These are phyloP conservation scores for Probaryconus sp. DNA, from an alignment of 1,140 invertebrate genomes.

Conservation along the genomic window DNA sequence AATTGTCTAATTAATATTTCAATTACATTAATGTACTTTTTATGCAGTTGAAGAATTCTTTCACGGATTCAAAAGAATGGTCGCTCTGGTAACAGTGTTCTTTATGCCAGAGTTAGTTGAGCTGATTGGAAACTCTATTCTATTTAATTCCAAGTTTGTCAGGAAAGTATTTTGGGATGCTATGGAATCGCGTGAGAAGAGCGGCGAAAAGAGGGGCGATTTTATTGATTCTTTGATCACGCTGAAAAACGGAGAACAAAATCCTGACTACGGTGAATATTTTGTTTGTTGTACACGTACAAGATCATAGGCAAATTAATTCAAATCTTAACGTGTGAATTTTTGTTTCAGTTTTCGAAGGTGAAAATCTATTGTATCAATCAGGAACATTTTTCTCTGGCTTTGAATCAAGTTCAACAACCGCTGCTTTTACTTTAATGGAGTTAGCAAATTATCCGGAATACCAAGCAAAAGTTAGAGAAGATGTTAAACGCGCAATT, in stretches of 20 bases:
- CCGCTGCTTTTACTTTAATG: constrained; percentile 68
- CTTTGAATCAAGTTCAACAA: constrained; percentile 80
- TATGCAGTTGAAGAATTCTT: constrained; percentile 67
- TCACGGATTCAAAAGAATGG: constrained; percentile 73
- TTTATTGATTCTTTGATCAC: constrained; percentile 72
- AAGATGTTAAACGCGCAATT: constrained; percentile 80
- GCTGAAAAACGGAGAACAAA: constrained; percentile 69
- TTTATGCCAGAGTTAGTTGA: constrained; percentile 71
- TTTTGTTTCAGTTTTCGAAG: constrained; percentile 64
- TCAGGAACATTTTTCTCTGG: constrained; percentile 77
- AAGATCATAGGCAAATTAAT: constrained; percentile 68
- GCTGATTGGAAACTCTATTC: constrained; percentile 62
- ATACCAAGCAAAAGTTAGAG: constrained; percentile 74
- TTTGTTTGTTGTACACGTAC: background rate
- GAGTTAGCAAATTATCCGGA: constrained; percentile 72
- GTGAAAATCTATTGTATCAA: constrained; percentile 60
- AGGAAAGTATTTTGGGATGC: constrained; percentile 71
- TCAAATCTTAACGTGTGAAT: constrained; percentile 23
- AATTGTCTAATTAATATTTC: too few species aligned
- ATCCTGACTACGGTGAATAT: constrained; percentile 69
- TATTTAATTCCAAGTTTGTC: constrained; percentile 64
- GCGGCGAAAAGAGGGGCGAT: constrained; percentile 69
- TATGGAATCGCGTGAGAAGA: constrained; percentile 66
- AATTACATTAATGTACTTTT: background rate
- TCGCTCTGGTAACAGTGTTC: constrained; percentile 68